Percentiles rank a stretch among this genome's conserved stretches.
These are phyloP conservation scores for Parotocinclus haroldoi DNA, from an alignment of 2,797 vertebrate species.

Conservation along the genomic window DNA sequence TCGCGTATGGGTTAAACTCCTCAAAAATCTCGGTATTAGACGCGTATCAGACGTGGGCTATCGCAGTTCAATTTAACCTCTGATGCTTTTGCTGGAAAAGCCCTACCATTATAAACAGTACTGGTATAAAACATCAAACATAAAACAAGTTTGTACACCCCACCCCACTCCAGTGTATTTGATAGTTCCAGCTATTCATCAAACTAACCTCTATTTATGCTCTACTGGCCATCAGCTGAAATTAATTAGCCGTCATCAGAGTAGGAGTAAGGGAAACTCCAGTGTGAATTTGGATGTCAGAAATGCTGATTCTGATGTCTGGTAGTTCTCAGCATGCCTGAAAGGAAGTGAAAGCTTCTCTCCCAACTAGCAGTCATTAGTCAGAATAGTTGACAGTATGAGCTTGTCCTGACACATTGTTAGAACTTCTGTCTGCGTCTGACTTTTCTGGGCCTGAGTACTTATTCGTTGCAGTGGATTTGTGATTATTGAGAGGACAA, in stretches of 20 bases:
- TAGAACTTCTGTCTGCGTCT: not conserved
- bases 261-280: conserved; percentile 20
- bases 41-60: not conserved
- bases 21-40: not conserved
- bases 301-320: conserved; percentile 34
- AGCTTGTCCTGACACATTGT: conserved; percentile 17
- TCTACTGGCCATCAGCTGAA: conserved; percentile 33
- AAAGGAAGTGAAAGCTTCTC: conserved; percentile 28
- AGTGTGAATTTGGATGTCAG: conserved; percentile 20
- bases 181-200: conserved; percentile 31
- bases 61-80: not conserved
- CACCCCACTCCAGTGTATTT: conserved; percentile 10
- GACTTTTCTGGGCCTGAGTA: conserved; percentile 3
- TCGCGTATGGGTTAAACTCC: not conserved
- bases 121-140: conserved; percentile 7
- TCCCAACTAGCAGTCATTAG: conserved; percentile 32
- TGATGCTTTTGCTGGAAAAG: not conserved
- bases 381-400: conserved; percentile 22
- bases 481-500: too few species aligned
- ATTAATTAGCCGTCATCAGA: conserved; percentile 29
- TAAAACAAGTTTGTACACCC: conserved; percentile 18
- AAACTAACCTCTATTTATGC: conserved; percentile 20
- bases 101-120: conserved; percentile 8
- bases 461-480: not conserved
- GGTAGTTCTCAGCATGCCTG: conserved; percentile 14